A percentile compares a stretch with the other conserved stretches of the same genome.
phyloP scores from a whole-genome alignment of 2,888 invertebrate genomes.

The Venusia cambrica region DNA sequence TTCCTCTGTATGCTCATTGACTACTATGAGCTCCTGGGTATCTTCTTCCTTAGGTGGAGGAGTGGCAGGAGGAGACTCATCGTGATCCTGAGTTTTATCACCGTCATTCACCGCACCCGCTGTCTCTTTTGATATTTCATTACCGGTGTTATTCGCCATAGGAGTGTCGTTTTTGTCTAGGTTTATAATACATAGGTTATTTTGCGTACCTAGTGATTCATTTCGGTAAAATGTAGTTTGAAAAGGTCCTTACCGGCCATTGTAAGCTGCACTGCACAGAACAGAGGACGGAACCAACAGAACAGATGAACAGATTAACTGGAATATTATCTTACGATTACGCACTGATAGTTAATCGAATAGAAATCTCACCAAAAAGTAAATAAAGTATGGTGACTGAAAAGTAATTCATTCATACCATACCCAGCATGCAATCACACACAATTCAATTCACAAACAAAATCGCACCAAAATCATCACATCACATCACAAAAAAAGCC shows the following conservation, averaged over 20 bases:
- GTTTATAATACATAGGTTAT: conserved; percentile 4
- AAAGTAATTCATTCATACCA: no score
- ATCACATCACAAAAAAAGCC: no score
- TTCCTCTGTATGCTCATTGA: conserved; percentile 84
- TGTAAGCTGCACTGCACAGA: conserved; percentile 13
- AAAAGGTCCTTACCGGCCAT: conserved; percentile 40
- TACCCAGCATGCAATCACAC: no score
- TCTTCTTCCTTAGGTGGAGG: conserved; percentile 56
- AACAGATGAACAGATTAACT: no score
- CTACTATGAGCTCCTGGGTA: conserved; percentile 82
- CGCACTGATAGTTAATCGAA: no score
- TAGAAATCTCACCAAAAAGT: no score
- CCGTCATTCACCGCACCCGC: conserved; percentile 19
- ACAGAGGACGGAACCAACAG: no score
- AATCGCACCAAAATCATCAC: no score
- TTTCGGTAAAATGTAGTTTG: neutral
- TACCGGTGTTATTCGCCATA: conserved; percentile 37
- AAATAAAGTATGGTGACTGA: no score
- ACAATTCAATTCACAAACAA: no score
- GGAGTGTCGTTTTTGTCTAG: conserved; percentile 49
- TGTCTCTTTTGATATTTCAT: conserved; percentile 27
- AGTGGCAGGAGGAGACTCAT: conserved; percentile 44
- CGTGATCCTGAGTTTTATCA: conserved; percentile 26
- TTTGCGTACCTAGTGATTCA: no score
- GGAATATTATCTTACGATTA: no score